These are phyloP conservation scores for Typhlomys cinereus DNA, from an alignment of 2,113 vertebrate species.

Conservation along the genomic window DNA sequence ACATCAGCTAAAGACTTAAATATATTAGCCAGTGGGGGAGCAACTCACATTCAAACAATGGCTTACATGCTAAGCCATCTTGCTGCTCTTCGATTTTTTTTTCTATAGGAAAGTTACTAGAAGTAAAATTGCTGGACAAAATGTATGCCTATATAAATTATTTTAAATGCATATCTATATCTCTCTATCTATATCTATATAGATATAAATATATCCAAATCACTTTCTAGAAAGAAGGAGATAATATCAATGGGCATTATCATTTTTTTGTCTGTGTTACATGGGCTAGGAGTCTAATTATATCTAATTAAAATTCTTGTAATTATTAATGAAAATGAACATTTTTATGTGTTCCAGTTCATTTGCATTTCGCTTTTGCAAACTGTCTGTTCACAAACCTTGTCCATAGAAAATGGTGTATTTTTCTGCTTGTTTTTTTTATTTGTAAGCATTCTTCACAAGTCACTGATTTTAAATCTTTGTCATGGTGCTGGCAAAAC, in stretches of 20 bases:
- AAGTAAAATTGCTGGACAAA: constrained; percentile 47
- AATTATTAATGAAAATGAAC: neutral
- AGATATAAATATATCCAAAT: neutral
- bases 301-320: neutral
- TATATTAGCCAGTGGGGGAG: too few species aligned
- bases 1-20: too few species aligned
- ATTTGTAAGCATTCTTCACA: constrained; percentile 16
- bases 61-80: too few species aligned
- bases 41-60: too few species aligned
- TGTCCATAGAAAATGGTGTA: constrained; percentile 12
- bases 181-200: too few species aligned
- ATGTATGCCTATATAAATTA: neutral
- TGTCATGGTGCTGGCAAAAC: too few species aligned
- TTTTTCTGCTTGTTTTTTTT: constrained; percentile 51
- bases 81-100: too few species aligned
- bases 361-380: constrained; percentile 49
- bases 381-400: constrained; percentile 3
- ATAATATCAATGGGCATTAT: constrained; percentile 36
- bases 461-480: neutral
- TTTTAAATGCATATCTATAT: neutral
- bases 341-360: constrained; percentile 46
- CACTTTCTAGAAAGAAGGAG: neutral
- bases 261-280: neutral
- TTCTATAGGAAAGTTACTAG: constrained; percentile 28
- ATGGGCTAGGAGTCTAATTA: neutral